Percentiles rank a stretch among this genome's conserved stretches.
Conservation (phyloP, 2,797 vertebrate genomes). For the Babyrousa celebensis region DNA sequence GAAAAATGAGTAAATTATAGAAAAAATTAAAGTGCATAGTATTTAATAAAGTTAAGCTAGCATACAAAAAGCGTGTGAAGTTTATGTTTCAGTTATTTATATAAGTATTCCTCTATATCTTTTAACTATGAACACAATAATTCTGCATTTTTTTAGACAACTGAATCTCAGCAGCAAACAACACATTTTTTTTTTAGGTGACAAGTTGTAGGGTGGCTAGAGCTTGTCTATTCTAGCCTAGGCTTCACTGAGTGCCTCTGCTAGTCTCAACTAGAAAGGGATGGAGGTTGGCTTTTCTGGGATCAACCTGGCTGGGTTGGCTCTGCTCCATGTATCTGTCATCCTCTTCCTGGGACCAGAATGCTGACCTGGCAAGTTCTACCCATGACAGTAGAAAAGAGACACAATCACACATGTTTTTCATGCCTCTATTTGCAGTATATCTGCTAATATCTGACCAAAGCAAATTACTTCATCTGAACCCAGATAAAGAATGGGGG, state of each 20-base stretch:
- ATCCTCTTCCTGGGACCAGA: background rate
- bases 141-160: background rate
- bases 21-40: background rate
- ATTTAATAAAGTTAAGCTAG: conserved; percentile 32
- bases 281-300: background rate
- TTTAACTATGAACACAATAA: background rate
- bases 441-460: background rate
- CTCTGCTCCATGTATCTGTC: background rate
- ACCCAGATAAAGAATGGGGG: background rate
- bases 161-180: background rate
- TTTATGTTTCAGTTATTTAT: background rate
- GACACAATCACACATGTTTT: background rate
- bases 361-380: background rate
- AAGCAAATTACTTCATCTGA: background rate
- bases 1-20: background rate
- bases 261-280: background rate
- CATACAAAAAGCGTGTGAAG: background rate
- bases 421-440: background rate
- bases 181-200: background rate
- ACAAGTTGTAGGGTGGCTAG: background rate
- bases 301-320: background rate
- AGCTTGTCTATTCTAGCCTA: background rate
- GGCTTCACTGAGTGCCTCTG: conserved; percentile 15
- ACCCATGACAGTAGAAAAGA: background rate
- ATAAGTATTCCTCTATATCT: background rate